Conservation (phyloP, 2,113 vertebrate species). For the Fregetta grallaria region DNA sequence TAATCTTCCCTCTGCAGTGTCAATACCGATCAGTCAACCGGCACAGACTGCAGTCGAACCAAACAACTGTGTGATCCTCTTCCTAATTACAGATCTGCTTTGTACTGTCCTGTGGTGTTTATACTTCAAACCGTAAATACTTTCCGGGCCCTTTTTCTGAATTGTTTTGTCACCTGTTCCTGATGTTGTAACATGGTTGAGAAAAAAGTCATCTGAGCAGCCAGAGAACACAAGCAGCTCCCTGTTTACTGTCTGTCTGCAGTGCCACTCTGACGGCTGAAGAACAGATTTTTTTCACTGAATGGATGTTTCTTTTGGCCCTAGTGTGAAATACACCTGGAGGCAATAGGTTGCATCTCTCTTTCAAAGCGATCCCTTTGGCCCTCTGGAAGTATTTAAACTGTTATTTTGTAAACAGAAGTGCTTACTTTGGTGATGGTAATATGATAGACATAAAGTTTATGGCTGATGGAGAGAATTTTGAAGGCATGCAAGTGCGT, state of each 20-base stretch:
- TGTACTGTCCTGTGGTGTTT: background rate
- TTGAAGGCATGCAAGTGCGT: background rate
- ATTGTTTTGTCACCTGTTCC: background rate
- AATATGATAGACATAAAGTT: background rate
- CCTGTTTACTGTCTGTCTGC: background rate
- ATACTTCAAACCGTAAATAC: background rate
- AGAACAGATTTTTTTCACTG: background rate
- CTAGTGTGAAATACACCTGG: fast-evolving
- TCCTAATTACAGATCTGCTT: background rate
- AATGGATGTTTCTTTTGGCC: background rate
- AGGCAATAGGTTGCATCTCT: background rate
- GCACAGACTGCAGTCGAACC: background rate
- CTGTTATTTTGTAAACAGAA: background rate
- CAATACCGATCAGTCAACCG: background rate
- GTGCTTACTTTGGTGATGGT: background rate
- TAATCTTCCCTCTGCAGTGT: background rate
- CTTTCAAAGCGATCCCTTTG: background rate
- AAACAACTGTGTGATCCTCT: background rate
- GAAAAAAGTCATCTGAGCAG: background rate
- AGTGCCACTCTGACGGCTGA: background rate
- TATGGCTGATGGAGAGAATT: background rate
- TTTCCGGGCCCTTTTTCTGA: background rate
- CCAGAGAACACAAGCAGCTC: background rate
- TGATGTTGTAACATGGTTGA: background rate
- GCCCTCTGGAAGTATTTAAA: background rate